phyloP scores from a whole-genome alignment of 2,888 invertebrate species.

The Anticlea derivata region DNA sequence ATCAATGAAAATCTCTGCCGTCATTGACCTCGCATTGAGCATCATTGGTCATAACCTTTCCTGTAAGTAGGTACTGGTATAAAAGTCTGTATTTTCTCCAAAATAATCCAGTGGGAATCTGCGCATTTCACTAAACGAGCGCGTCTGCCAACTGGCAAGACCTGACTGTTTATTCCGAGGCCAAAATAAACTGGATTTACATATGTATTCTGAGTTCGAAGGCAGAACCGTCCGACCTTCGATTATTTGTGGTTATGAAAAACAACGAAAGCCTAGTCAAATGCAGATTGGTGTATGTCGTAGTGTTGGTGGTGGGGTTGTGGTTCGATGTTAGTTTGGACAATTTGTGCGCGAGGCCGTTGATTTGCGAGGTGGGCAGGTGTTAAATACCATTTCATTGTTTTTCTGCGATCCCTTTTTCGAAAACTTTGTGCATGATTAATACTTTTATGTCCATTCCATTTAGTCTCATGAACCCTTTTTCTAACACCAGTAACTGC shows the following conservation, averaged over 20 bases:
- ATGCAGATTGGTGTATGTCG: constrained; percentile 37
- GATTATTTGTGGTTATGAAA: constrained; percentile 36
- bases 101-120: constrained; percentile 38
- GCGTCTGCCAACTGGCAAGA: constrained; percentile 38
- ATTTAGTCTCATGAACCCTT: too few relatives aligned
- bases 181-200: constrained; percentile 18
- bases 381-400: background rate
- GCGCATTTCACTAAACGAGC: constrained; percentile 18
- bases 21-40: constrained; percentile 5
- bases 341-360: constrained; percentile 13
- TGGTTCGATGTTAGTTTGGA: constrained; percentile 42
- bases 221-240: constrained; percentile 16
- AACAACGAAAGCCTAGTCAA: constrained; percentile 29
- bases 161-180: constrained; percentile 32
- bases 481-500: too few relatives aligned
- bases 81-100: constrained; percentile 37
- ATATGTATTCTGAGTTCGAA: constrained; percentile 3
- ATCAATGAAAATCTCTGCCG: constrained; percentile 9
- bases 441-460: too few relatives aligned
- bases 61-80: background rate
- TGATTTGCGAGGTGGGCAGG: constrained; percentile 34
- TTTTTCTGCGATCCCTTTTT: background rate
- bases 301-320: constrained; percentile 38
- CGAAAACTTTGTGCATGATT: too few relatives aligned
- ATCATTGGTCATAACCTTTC: constrained; percentile 12